phyloP scores from a whole-genome alignment of 1,140 invertebrate species.

The Caenorhabditis briggsae region DNA sequence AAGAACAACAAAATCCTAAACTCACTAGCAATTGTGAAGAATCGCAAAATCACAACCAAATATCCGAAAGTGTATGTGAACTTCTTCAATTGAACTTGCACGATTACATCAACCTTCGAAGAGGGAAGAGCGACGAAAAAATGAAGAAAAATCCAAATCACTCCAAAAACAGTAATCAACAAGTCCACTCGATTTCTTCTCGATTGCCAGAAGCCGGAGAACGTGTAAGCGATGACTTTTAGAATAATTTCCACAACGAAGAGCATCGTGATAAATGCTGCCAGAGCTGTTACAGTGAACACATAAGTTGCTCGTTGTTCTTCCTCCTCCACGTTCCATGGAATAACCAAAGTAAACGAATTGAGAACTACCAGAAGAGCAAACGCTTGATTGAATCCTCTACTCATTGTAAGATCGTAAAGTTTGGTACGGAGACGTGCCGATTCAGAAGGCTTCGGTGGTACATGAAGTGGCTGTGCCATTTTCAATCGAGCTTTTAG shows the following conservation, averaged over 20 bases:
- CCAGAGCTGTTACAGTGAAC: constrained; percentile 86
- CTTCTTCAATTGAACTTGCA: constrained; percentile 72
- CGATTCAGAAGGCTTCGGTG: constrained; percentile 85
- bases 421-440: constrained; percentile 88
- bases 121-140: constrained; percentile 84
- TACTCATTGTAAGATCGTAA: constrained; percentile 97
- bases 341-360: constrained; percentile 75
- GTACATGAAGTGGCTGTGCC: constrained; percentile 96
- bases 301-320: constrained; percentile 78
- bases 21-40: constrained; percentile 94
- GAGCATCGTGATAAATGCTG: constrained; percentile 84
- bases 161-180: constrained; percentile 94
- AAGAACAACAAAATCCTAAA: not conserved
- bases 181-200: constrained; percentile 96
- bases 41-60: constrained; percentile 95
- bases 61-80: constrained; percentile 92
- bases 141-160: constrained; percentile 95
- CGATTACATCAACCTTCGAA: constrained; percentile 42
- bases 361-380: constrained; percentile 73
- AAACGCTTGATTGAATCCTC: constrained; percentile 86
- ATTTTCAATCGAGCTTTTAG: constrained; percentile 98
- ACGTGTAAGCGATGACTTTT: constrained; percentile 98
- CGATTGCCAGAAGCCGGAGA: constrained; percentile 97
- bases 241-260: constrained; percentile 87
- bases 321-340: constrained; percentile 81